Base-by-base conservation (phyloP, 2,888 invertebrate species). In the Biston betularia region DNA sequence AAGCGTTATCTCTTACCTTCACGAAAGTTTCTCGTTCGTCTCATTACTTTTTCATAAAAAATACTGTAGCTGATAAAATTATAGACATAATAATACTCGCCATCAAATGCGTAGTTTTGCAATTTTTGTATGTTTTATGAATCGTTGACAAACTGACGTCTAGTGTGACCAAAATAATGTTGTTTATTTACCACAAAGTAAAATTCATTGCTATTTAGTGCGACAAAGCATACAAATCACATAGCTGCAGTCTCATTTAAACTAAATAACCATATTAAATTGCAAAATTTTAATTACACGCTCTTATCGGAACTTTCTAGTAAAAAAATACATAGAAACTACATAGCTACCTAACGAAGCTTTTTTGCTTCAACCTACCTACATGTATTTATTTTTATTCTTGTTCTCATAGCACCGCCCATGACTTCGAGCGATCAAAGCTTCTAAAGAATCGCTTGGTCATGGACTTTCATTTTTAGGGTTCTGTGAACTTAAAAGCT, bases 391-490 rank as follows among this genome's bases (percentile, higher is more conserved):
- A 38, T 38, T 69, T 69, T 52, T 55, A 38, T 70, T 72, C 67
- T 68, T 63, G 63, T 60, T 65, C 58, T 63, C 63, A 67, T 76
- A 80, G 79, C 79, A 70, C 86, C 87, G 86, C 87, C 89, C 86
- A 80, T 73, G 67, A 56, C 67, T 68, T 56, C 54, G 46, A 62
- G 62, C 53, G 61, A 44, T 54, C 57, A 49, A 50, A 59, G 63
- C 67, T 56, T 69, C 71, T 60, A 61, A 71, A 82, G 80, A 89
- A 88, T 72, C 72, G 87, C 89, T 80, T 77, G 75, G 88, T 91
- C 91, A 91, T 88, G 81, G 75, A 72, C 80, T 83, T 88, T 83
- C 79, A 63, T 67, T 67, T 63, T 49, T 63, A 68, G 59, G 59
- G 67, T 34, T 60, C 63, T 24, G 35, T 2, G 40, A n/a, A 38